Conservation (phyloP, 2,797 vertebrate species). For the Tauraco hartlaubi region DNA sequence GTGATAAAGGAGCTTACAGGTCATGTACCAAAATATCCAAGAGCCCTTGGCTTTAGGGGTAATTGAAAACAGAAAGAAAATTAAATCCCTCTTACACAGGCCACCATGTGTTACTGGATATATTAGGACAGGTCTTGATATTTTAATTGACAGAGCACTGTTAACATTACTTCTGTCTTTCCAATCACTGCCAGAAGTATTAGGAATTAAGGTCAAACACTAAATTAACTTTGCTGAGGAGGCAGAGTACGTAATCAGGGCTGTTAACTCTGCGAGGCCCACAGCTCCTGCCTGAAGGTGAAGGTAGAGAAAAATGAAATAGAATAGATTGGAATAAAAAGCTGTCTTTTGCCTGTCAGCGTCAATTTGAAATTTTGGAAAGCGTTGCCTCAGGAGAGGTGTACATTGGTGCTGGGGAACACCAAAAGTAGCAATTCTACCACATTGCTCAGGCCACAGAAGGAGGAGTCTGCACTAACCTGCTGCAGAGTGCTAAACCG, state of each 20-base stretch:
- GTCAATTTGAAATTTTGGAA: neutral
- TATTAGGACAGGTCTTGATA: neutral
- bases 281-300: neutral
- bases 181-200: neutral
- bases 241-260: neutral
- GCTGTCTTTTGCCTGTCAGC: neutral
- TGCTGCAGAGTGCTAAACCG: neutral
- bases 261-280: neutral
- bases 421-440: neutral
- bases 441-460: neutral
- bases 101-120: neutral
- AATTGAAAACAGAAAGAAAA: neutral
- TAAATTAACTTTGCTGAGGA: neutral
- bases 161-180: neutral
- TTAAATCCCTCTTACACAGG: neutral
- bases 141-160: neutral
- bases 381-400: fast-evolving
- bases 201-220: neutral
- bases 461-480: fast-evolving
- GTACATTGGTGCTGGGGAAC: neutral
- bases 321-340: neutral
- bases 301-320: neutral
- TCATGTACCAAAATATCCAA: neutral
- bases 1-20: neutral
- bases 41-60: neutral